These are phyloP conservation scores for Etheostoma nigrum DNA, from an alignment of 2,797 vertebrate species.

Conservation along the genomic window DNA sequence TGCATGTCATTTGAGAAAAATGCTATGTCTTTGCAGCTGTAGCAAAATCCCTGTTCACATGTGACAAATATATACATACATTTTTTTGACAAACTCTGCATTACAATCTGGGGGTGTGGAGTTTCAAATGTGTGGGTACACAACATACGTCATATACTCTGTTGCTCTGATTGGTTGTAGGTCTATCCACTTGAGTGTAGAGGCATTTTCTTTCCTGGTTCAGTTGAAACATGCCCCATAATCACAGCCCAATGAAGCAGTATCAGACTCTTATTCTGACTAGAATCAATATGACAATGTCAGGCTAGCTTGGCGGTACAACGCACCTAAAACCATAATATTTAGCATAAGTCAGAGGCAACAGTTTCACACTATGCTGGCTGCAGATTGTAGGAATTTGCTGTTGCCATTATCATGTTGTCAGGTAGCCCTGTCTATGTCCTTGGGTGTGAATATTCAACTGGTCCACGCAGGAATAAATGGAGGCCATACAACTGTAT, in stretches of 20 bases:
- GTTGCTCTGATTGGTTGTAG: too few relatives aligned
- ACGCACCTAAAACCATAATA: not conserved
- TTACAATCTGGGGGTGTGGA: not conserved
- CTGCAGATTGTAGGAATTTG: slow-evolving; percentile 48
- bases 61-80: not conserved
- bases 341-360: not conserved
- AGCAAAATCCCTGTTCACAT: not conserved
- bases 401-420: slow-evolving; percentile 42
- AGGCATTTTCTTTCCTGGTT: too few relatives aligned
- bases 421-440: slow-evolving; percentile 59
- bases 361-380: slow-evolving; percentile 1
- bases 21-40: not conserved
- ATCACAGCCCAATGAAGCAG: too few relatives aligned
- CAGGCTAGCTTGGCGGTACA: not conserved
- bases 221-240: too few relatives aligned
- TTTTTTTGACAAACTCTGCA: not conserved
- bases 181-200: too few relatives aligned
- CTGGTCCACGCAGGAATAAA: slow-evolving; percentile 40
- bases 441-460: slow-evolving; percentile 64
- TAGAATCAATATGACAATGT: too few relatives aligned
- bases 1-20: not conserved
- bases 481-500: slow-evolving; percentile 34
- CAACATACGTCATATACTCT: too few relatives aligned
- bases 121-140: not conserved
- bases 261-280: too few relatives aligned